Evolutionary conservation across 2,888 invertebrate genomes (phyloP).

Genomic region (Griposia aprilina): DNA sequence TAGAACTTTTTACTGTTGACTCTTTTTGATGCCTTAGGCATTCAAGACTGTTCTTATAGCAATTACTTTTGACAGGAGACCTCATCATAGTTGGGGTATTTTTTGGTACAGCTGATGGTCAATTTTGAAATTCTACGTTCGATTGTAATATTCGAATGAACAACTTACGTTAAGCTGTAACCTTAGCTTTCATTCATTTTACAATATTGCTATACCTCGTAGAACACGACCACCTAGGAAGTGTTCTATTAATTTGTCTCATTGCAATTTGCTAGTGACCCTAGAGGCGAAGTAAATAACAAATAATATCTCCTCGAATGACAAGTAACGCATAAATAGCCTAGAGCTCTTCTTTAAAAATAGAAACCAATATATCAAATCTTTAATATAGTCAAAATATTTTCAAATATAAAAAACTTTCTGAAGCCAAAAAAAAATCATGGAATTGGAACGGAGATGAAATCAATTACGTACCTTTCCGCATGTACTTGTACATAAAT

Average conservation of each 20-base stretch:
- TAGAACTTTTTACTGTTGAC: neutral
- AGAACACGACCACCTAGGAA: neutral
- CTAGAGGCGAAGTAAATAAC: neutral
- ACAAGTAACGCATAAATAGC: neutral
- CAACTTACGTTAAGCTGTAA: neutral
- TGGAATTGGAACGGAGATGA: constrained; percentile 42
- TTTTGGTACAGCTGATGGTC: neutral
- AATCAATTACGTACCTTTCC: constrained; percentile 68
- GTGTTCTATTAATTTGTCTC: constrained; percentile 1
- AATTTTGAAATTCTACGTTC: constrained; percentile 4
- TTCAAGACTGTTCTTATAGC: neutral
- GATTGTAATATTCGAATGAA: constrained; percentile 3
- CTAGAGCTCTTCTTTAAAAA: neutral
- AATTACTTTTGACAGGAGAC: neutral
- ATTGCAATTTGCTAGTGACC: neutral
- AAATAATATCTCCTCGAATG: constrained; percentile 1
- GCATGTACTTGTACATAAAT: constrained; percentile 61
- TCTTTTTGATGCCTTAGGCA: neutral
- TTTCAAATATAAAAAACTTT: constrained; percentile 11
- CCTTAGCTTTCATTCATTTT: neutral
- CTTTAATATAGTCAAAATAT: neutral
- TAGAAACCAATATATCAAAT: constrained; percentile 8
- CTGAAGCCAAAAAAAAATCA: constrained; percentile 28
- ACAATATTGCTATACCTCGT: constrained; percentile 6
- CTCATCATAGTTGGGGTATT: neutral